A percentile compares a stretch with the other conserved stretches of the same genome.
These are phyloP conservation scores for Halocynthia roretzi DNA, from an alignment of 23 tunicate genomes.

Conservation along the genomic window DNA sequence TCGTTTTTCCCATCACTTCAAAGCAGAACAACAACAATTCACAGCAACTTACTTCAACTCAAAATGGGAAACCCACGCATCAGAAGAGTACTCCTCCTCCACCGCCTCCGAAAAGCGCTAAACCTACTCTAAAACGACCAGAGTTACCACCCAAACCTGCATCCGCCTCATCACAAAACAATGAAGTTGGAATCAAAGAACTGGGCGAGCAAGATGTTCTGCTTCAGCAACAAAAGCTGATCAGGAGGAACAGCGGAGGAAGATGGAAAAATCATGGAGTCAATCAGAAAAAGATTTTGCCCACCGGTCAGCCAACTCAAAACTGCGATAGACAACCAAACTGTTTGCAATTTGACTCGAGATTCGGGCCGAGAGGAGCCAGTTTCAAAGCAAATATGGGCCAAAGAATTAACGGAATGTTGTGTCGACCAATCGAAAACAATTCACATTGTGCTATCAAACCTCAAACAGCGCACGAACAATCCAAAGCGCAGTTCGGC, in stretches of 20 bases:
- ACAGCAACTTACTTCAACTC: not conserved
- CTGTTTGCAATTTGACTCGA: no score
- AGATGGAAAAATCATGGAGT: slow-evolving; percentile 14
- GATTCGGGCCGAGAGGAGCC: no score
- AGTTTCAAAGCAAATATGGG: no score
- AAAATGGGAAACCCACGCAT: not conserved
- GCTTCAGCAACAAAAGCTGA: slow-evolving; percentile 51
- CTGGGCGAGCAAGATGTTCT: slow-evolving; percentile 18
- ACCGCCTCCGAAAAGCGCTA: slow-evolving; percentile 9
- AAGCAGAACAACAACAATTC: slow-evolving; percentile 15
- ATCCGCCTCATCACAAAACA: not conserved
- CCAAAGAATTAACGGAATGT: slow-evolving; percentile 14
- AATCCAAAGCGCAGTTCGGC: no score
- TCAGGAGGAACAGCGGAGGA: slow-evolving; percentile 65
- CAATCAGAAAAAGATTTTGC: not conserved
- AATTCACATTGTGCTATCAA: slow-evolving; percentile 37
- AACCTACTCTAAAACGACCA: slow-evolving; percentile 4
- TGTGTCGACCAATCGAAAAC: slow-evolving; percentile 34
- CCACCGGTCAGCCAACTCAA: no score
- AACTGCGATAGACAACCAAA: no score
- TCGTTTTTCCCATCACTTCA: slow-evolving; percentile 24
- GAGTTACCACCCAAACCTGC: slow-evolving; percentile 37
- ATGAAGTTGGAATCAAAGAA: slow-evolving; percentile 1
- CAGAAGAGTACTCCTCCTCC: slow-evolving; percentile 3
- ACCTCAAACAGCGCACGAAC: no score